Percentiles rank a stretch among this genome's conserved stretches.
phyloP scores from a whole-genome alignment of 92 coral and sea anemone species.

The Montipora capitata region DNA sequence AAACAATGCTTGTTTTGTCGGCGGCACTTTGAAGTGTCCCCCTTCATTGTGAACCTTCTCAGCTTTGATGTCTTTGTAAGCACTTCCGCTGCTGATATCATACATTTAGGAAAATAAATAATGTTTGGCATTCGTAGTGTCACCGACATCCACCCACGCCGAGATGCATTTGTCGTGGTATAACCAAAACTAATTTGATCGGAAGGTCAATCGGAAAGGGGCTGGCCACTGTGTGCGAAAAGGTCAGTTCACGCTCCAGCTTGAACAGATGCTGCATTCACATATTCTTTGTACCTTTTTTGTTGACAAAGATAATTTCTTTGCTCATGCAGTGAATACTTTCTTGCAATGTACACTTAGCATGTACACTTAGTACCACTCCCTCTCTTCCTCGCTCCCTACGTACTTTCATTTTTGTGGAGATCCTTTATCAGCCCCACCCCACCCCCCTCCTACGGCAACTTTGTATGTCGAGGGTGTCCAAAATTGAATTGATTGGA shows the following conservation, averaged over 20 bases:
- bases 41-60: background rate
- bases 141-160: background rate
- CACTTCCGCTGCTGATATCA: background rate
- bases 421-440: no score
- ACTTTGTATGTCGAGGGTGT: no score
- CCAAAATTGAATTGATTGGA: no score
- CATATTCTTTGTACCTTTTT: background rate
- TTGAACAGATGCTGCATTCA: background rate
- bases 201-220: background rate
- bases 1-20: constrained; percentile 15
- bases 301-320: no score
- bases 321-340: no score
- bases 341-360: no score
- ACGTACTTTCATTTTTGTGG: no score
- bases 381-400: no score
- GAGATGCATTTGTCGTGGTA: background rate
- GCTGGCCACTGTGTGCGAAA: background rate
- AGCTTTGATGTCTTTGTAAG: constrained; percentile 17
- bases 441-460: no score
- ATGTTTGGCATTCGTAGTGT: background rate
- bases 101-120: background rate
- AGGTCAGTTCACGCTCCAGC: no score
- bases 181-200: background rate
- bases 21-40: constrained; percentile 10
- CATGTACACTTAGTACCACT: no score